Evolutionary conservation across 2,797 vertebrate genomes (phyloP).

Genomic region (Ataeniobius toweri): DNA sequence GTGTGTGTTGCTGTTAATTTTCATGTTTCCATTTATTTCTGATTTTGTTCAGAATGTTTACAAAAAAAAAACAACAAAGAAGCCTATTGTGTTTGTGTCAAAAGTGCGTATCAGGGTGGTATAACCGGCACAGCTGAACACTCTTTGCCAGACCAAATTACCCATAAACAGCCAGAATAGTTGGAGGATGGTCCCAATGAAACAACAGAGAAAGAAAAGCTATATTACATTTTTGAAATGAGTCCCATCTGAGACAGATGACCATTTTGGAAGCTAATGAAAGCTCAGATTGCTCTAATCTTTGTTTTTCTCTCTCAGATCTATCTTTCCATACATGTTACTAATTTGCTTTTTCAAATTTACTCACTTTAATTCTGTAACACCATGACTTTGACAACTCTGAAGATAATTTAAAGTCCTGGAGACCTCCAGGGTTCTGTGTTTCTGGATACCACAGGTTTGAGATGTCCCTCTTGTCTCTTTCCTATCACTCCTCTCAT

Average conservation of each 20-base stretch:
- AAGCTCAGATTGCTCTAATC: background rate
- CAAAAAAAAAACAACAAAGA: conserved; percentile 13
- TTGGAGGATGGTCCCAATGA: conserved; percentile 8
- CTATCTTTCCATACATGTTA: background rate
- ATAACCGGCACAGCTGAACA: conserved; percentile 30
- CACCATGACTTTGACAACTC: background rate
- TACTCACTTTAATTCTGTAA: background rate
- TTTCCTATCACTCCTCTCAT: conserved; percentile 23
- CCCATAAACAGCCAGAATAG: conserved; percentile 35
- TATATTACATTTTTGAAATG: conserved; percentile 21
- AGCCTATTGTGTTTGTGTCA: conserved; percentile 28
- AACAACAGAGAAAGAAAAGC: conserved; percentile 4
- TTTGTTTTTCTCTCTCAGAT: background rate
- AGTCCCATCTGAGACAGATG: background rate
- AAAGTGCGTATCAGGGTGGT: conserved; percentile 15
- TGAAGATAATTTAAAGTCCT: conserved; percentile 9
- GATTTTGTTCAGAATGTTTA: conserved; percentile 12
- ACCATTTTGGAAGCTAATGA: conserved; percentile 4
- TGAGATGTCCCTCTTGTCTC: conserved; percentile 29
- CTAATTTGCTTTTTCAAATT: background rate
- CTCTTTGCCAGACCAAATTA: conserved; percentile 35
- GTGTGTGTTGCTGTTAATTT: background rate
- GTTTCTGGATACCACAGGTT: conserved; percentile 26
- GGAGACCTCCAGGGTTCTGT: conserved; percentile 13
- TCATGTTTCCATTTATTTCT: conserved; percentile 1